Percentiles rank a stretch among this genome's conserved stretches.
phyloP scores from a whole-genome alignment of 2,113 vertebrate species.

The Entosphenus tridentatus region DNA sequence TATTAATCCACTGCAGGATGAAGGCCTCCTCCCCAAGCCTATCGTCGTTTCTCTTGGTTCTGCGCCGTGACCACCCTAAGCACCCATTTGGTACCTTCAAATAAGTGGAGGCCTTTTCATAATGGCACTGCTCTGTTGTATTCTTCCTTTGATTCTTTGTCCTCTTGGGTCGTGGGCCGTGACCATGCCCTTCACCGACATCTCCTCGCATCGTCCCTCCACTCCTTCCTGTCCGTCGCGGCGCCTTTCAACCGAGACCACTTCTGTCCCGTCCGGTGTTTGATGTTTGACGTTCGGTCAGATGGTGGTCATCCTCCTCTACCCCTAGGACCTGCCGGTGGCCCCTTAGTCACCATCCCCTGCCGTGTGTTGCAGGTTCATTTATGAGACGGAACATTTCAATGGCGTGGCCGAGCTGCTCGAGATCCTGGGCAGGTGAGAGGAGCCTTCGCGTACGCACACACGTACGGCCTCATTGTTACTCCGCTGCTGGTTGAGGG shows the following conservation, averaged over 20 bases:
- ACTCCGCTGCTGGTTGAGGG: no score
- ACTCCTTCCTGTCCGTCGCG: not conserved
- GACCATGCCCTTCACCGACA: not conserved
- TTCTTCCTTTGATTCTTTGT: no score
- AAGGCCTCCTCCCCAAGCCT: not conserved
- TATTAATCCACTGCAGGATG: not conserved
- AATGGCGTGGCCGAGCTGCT: conserved; percentile 37
- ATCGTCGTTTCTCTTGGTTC: not conserved
- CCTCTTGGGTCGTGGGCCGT: not conserved
- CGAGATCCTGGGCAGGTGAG: conserved; percentile 38
- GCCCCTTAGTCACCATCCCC: not conserved
- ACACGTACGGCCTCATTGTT: no score
- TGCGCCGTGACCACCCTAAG: not conserved
- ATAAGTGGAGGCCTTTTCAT: not conserved
- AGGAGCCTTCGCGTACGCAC: not conserved
- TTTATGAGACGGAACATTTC: conserved; percentile 41
- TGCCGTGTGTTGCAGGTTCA: conserved; percentile 24
- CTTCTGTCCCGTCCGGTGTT: not conserved
- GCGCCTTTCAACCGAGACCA: no score
- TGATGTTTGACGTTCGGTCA: not conserved
- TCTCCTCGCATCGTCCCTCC: no score
- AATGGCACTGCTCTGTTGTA: not conserved
- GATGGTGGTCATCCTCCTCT: not conserved
- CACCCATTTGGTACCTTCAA: not conserved
- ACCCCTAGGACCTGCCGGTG: fast-evolving